Evolutionary conservation across 30 jellyfish, hydroid and myxozoan species (phyloP), one percentile per base, ranked within the genome.

Genomic region (Nemopilema nomurai): DNA sequence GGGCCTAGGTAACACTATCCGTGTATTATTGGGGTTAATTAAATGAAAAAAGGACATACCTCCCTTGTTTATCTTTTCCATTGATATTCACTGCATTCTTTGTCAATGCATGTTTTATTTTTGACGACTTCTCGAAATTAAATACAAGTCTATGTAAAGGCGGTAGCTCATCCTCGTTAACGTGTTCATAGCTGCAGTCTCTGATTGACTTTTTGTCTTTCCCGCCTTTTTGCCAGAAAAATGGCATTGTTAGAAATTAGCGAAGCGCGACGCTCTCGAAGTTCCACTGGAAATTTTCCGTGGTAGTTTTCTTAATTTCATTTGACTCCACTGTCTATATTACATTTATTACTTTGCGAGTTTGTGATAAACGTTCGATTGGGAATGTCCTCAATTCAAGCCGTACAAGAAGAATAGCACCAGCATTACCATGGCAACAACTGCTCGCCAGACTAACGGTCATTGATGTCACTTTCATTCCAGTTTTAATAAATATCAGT

Each of bases 131-230:
- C 16, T 64, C 91, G 67, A 69, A 76, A 78, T 66, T 71, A 25
- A 30, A 72, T 1, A 83, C 84, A 18, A 83, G 82, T 32, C 51
- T 83, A 78, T 83, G 91, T 52, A 83, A 51, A 24, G 22, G 22
- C 16, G 91, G 91, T 18, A 83, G 91, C 18, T 83, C 86, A 26
- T 28, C 70, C 23, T 18, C 79, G 26, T 69, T 51, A 22, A 83
- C 62, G 33, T 31, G 51, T 31, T 83, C 91, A 49, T 83, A 83
- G 30, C 91, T 83, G 91, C 91, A 83, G 26, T 71, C 91, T 57
- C 82, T 53, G 29, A 28, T 83, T 30, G 57, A 72, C 31, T 26
- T 70, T 81, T 83, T 57, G 72, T 71, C 49, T 71, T 83, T 83
- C 91, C 86, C 91, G 91, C 91, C 91, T 53, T 70, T 70, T 72